A percentile compares a stretch with the other conserved stretches of the same genome.
phyloP scores from a whole-genome alignment of 2,113 vertebrate species.

The rat (Rattus norvegicus) region GRCr8 NC_086023.1:129012501-129013000 shows the following conservation, averaged over 20 bases:
- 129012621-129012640: slow-evolving; percentile 18
- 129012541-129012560: slow-evolving; percentile 18
- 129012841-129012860: slow-evolving; percentile 16
- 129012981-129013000: slow-evolving; percentile 97
- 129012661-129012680: slow-evolving; percentile 2
- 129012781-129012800: slow-evolving; percentile 9
- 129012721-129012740: slow-evolving; percentile 15
- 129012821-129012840: slow-evolving; percentile 61
- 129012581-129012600: slow-evolving; percentile 26
- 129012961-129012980: slow-evolving; percentile 97
- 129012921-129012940: slow-evolving; percentile 89
- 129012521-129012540: slow-evolving; percentile 3
- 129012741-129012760: background rate
- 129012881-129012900: slow-evolving; percentile 40
- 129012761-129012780: background rate
- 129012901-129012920: slow-evolving; percentile 62
- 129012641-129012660: slow-evolving; percentile 41
- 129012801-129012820: background rate
- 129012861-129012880: slow-evolving; percentile 57
- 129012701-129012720: slow-evolving; percentile 61
- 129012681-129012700: slow-evolving; percentile 31
- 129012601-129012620: background rate
- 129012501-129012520: background rate
- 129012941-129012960: slow-evolving; percentile 93
- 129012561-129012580: slow-evolving; percentile 33